Conservation (phyloP, 1,140 invertebrate species). For the Drosophila jambulina region DNA sequence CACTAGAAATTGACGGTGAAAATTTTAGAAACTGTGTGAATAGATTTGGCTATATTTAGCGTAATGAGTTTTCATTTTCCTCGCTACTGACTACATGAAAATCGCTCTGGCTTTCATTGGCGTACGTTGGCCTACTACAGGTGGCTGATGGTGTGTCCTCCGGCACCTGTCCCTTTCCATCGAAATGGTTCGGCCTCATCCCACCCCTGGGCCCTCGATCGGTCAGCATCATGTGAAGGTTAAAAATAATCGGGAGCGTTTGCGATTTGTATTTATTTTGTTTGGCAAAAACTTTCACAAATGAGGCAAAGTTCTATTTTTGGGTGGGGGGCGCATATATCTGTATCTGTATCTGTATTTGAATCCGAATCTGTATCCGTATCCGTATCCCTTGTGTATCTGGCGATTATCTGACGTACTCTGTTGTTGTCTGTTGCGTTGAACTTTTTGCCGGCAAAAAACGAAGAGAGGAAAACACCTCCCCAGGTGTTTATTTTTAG, state of each 20-base stretch:
- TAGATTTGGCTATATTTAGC: conserved; percentile 67
- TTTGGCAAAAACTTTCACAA: conserved; percentile 73
- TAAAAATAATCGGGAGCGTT: conserved; percentile 68
- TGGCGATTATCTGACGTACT: conserved; percentile 63
- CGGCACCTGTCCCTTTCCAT: conserved; percentile 12
- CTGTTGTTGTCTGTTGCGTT: conserved; percentile 63
- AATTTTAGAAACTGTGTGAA: conserved; percentile 45
- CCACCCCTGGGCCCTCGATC: neutral
- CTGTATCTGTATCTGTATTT: conserved; percentile 29
- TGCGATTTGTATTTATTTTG: conserved; percentile 61
- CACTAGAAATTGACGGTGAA: conserved; percentile 34
- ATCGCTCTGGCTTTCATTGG: conserved; percentile 34
- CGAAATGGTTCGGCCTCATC: neutral
- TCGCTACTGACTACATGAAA: conserved; percentile 28
- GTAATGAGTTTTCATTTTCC: conserved; percentile 75
- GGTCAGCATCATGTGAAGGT: conserved; percentile 62
- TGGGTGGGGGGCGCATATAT: conserved; percentile 30
- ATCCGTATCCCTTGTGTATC: conserved; percentile 30
- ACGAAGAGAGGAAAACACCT: conserved; percentile 31
- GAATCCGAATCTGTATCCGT: conserved; percentile 30
- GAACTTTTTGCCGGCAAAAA: conserved; percentile 67
- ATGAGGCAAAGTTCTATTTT: conserved; percentile 83
- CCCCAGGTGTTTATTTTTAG: conserved; percentile 70
- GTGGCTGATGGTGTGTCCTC: conserved; percentile 42
- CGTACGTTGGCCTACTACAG: conserved; percentile 70